Percentiles rank a stretch among this genome's conserved stretches.
Conservation (phyloP, 2,113 vertebrate species). For the Brevimyrus niger region DNA sequence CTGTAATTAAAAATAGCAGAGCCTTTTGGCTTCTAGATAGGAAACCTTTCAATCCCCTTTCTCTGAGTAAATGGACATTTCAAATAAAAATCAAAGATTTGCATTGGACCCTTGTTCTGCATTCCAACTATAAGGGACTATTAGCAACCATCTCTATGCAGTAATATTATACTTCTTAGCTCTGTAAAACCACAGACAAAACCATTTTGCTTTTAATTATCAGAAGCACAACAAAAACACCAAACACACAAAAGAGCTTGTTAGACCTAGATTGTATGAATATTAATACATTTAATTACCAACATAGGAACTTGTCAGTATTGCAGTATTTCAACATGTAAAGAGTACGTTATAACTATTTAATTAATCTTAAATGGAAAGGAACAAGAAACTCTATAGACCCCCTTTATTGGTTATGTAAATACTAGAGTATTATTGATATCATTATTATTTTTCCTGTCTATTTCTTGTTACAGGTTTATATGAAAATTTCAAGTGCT, state of each 20-base stretch:
- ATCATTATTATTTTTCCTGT: neutral
- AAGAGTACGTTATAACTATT: neutral
- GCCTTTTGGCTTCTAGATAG: slow-evolving; percentile 19
- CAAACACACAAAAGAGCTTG: neutral
- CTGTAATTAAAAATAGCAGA: slow-evolving; percentile 18
- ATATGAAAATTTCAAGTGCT: neutral
- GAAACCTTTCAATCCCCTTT: neutral
- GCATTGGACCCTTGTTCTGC: neutral
- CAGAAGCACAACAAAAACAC: neutral
- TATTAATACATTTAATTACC: neutral
- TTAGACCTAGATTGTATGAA: neutral
- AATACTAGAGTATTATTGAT: neutral
- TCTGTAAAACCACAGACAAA: neutral
- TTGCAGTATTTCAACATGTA: neutral
- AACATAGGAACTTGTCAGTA: neutral
- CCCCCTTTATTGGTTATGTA: neutral
- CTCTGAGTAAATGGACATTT: slow-evolving; percentile 8
- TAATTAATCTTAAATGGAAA: neutral
- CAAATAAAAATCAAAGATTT: neutral
- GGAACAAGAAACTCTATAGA: neutral
- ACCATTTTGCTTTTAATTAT: neutral
- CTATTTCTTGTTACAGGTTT: neutral
- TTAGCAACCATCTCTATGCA: neutral
- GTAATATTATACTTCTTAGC: neutral
- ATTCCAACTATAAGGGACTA: neutral